A percentile compares a stretch with the other conserved stretches of the same genome.
Evolutionary conservation across 1,140 invertebrate genomes (phyloP).

Genomic region (Diuraphis noxia): DNA sequence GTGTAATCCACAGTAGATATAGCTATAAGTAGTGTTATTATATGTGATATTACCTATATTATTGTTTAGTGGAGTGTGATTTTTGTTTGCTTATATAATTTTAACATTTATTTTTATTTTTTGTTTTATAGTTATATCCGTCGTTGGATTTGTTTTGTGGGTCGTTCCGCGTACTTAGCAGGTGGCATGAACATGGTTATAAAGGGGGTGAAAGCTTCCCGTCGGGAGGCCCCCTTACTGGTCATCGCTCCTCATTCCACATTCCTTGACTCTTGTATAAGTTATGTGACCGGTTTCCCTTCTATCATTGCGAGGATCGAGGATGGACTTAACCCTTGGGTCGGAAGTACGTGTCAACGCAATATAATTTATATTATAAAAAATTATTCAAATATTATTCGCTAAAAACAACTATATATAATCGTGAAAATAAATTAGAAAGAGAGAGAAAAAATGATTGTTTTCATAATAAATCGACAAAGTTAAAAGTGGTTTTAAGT

Average conservation of each 20-base stretch:
- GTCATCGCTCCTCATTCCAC: conserved; percentile 86
- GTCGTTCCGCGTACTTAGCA: conserved; percentile 72
- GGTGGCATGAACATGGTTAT: conserved; percentile 77
- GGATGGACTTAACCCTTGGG: conserved; percentile 75
- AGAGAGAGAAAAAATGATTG: neutral
- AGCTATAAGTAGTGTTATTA: neutral
- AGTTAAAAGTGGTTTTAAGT: neutral
- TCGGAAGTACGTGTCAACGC: conserved; percentile 73
- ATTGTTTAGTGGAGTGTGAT: neutral
- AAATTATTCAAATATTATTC: neutral
- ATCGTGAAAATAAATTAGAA: neutral
- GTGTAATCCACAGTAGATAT: neutral
- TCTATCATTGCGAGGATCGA: conserved; percentile 79
- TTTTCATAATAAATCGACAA: neutral
- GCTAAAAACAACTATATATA: neutral
- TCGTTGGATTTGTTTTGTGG: conserved; percentile 72
- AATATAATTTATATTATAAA: neutral
- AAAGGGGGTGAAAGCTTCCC: conserved; percentile 73
- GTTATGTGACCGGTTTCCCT: conserved; percentile 77
- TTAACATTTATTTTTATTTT: conserved; percentile 29
- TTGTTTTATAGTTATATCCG: conserved; percentile 63
- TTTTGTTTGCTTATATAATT: conserved; percentile 25
- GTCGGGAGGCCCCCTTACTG: conserved; percentile 78
- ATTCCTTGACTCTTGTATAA: conserved; percentile 81
- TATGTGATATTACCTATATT: neutral